These are phyloP conservation scores for Hydrocynus forskahlii DNA, from an alignment of 2,797 vertebrate genomes.

Conservation along the genomic window DNA sequence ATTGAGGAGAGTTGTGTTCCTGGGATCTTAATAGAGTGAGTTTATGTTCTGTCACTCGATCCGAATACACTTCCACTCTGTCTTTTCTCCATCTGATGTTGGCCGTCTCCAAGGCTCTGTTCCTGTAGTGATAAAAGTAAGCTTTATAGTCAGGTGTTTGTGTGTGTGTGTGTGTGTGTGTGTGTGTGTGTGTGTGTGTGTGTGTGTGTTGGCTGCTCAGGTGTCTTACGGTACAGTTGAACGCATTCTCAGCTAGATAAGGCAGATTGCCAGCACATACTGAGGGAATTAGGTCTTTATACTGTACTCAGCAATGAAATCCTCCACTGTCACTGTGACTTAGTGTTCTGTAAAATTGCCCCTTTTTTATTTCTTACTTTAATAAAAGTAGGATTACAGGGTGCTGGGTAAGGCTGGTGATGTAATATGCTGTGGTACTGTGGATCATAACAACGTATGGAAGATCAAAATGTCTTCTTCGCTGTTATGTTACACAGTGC, in stretches of 20 bases:
- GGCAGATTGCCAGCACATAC: conserved; percentile 21
- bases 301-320: conserved; percentile 67
- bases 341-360: conserved; percentile 64
- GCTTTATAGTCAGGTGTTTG: conserved; percentile 32
- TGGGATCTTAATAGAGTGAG: conserved; percentile 5
- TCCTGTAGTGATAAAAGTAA: conserved; percentile 34
- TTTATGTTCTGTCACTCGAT: conserved; percentile 32
- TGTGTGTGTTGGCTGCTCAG: neutral
- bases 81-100: conserved; percentile 29
- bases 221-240: conserved; percentile 5
- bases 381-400: conserved; percentile 77
- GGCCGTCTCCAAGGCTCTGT: conserved; percentile 29
- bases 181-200: conserved; percentile 5
- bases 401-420: conserved; percentile 48
- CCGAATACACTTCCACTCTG: conserved; percentile 23
- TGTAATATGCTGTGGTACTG: conserved; percentile 36
- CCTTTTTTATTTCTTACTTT: conserved; percentile 70
- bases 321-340: conserved; percentile 62
- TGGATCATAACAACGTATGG: neutral
- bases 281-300: conserved; percentile 26
- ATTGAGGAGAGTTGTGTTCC: neutral
- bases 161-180: conserved; percentile 9
- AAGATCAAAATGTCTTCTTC: conserved; percentile 1
- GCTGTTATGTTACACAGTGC: conserved; percentile 45
- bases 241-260: neutral